Base-by-base conservation (phyloP, 2,888 invertebrate species). In the Rapana venosa region DNA sequence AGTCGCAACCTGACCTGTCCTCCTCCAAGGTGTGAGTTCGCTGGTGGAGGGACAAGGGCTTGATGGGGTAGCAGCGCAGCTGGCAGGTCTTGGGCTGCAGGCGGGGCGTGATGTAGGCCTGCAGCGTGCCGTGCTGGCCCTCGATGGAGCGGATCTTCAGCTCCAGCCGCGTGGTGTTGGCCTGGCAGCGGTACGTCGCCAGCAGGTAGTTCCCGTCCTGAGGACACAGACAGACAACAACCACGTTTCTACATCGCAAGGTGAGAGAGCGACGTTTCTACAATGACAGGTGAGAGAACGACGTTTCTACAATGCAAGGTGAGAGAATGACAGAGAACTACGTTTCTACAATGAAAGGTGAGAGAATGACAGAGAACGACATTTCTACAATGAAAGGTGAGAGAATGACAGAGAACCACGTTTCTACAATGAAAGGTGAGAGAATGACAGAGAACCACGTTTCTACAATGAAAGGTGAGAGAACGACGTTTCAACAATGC, bases 151-250 rank as follows among this genome's bases (percentile, higher is more conserved):
- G 97, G 93, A 99, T 97, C 96, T 98, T 97, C 92, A 99, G 97
- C 97, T 99, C 98, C 91, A 99, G 96, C 85, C 98, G 97, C 92
- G 98, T 98, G 0, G 98, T 98, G 93, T 98, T 98, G 26, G 98
- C 97, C 97, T 99, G 99, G 96, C 99, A 99, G 91, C 98, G 97
- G 95, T 98, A 98, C 1, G 98, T 98, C 20, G 98, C 98, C 92
- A 98, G 96, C 87, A 98, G 96, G 92, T 97, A 97, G 96, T 98
- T 98, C 47, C 97, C 97, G 94, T 97, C 97, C 97, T 97, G 91
- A 81, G 92, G 91, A 30, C 88, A 86, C 4, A 47, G 47, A 8
- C 8, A 8, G 47, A 47, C 47, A n/a, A 58, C 11, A 58, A 58
- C 8, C 11, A 58, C 58, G 58, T 58, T 58, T 58, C 15, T 8